Percentiles rank a stretch among this genome's conserved stretches.
phyloP scores from a whole-genome alignment of 1,140 invertebrate genomes.

The Aphidius gifuensis region DNA sequence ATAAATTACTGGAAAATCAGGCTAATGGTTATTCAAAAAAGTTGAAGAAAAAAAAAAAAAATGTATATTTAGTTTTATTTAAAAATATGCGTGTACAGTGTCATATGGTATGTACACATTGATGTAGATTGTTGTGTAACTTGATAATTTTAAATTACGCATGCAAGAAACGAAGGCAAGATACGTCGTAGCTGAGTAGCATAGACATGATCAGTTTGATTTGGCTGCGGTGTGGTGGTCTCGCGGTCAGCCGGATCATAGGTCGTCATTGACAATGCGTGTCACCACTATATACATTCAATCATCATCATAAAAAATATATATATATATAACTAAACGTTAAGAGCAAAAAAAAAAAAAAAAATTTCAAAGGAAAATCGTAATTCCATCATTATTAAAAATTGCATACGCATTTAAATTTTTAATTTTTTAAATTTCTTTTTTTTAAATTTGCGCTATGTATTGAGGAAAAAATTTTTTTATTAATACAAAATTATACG shows the following conservation, averaged over 20 bases:
- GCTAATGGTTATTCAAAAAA: too few relatives aligned
- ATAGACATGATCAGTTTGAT: conserved; percentile 5
- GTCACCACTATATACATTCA: not conserved
- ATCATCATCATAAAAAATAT: not conserved
- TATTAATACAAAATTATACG: too few relatives aligned
- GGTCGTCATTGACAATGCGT: conserved; percentile 21
- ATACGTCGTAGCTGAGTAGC: conserved; percentile 3
- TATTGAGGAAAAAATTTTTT: too few relatives aligned
- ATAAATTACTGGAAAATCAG: too few relatives aligned
- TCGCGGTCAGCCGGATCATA: conserved; percentile 29
- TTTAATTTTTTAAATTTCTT: too few relatives aligned
- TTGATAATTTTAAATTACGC: conserved; percentile 40
- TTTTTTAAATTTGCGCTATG: too few relatives aligned
- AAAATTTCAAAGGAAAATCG: too few relatives aligned
- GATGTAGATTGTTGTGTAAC: conserved; percentile 29
- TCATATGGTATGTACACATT: too few relatives aligned
- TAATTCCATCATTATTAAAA: too few relatives aligned
- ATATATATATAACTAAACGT: not conserved
- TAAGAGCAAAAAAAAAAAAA: too few relatives aligned
- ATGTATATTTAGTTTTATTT: not conserved
- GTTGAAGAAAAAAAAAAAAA: not conserved
- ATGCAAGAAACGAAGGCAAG: conserved; percentile 28
- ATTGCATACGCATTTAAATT: too few relatives aligned
- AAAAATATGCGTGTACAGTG: not conserved
- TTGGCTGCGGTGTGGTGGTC: conserved; percentile 5